Base-by-base conservation (phyloP, 2,797 vertebrate species). In the Nasua narica region DNA sequence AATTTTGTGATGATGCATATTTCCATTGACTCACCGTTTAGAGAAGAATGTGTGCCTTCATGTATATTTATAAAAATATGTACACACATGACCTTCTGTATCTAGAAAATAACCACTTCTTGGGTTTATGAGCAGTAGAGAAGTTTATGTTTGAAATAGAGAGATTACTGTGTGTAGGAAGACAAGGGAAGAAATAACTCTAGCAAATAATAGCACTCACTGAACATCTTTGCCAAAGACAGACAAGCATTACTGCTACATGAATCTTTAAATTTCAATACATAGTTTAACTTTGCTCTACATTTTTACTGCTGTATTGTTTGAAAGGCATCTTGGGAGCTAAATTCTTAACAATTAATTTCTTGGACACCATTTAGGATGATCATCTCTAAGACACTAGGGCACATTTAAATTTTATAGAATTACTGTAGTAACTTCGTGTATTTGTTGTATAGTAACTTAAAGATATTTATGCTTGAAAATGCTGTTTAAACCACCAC, bases 401-500 rank as follows among this genome's bases (percentile, higher is more conserved):
- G 74, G 77, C 81, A 88, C 90, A 86, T 97, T 97, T 94, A 94
- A 88, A 87, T 96, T 95, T 97, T 93, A 87, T 77, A 81, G 77
- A 90, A 96, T 94, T 76, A 96, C 88, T 70, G 52, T 74, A 90
- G 89, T 96, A 79, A 96, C 91, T 89, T 95, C 50, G 67, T 90
- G 69, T 88, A 98, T 97, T 97, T 98, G 95, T 96, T 98, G 95
- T 96, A 94, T 46, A 95, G 89, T 94, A 97, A 98, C 97, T 97
- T 88, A 96, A 91, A 92, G n/a, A 94, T 95, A 95, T 95, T 37
- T 94, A 81, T 78, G 74, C 58, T 94, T 97, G 96, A 93, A 97
- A 97, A 95, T 87, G 74, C 81, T 95, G 21, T 96, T 95, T 92
- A 97, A 97, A 87, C 19, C 72, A 76, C 43, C 72, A 76, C 62